phyloP scores from a whole-genome alignment of 2,113 vertebrate genomes.

The Tupaia tana region DNA sequence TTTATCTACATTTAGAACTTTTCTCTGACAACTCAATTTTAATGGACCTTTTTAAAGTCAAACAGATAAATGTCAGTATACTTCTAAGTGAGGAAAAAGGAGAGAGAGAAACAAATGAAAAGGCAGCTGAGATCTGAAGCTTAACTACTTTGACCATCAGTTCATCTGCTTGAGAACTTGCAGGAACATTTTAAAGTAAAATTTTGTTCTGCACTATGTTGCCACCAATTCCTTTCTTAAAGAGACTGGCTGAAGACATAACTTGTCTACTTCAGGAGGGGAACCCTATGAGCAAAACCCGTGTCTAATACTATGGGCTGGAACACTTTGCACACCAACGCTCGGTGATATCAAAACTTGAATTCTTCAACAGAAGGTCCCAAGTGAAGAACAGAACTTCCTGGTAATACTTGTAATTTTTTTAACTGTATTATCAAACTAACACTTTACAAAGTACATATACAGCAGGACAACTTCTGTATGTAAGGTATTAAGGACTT shows the following conservation, averaged over 20 bases:
- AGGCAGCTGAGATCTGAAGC: neutral
- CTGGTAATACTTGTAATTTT: neutral
- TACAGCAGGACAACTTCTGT: neutral
- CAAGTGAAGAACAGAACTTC: neutral
- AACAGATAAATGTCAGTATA: neutral
- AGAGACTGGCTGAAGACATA: neutral
- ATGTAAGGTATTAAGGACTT: neutral
- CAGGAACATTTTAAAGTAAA: neutral
- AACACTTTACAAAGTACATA: slow-evolving; percentile 1
- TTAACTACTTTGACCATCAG: neutral
- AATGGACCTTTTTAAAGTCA: neutral
- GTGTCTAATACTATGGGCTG: neutral
- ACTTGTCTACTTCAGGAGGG: neutral
- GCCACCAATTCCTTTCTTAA: slow-evolving; percentile 22
- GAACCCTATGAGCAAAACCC: neutral
- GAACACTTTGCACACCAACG: neutral
- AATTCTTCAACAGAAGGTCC: slow-evolving; percentile 18
- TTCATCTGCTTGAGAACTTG: neutral
- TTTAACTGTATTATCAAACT: slow-evolving; percentile 55
- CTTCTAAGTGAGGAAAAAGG: slow-evolving; percentile 17
- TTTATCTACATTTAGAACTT: slow-evolving; percentile 1
- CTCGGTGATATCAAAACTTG: slow-evolving; percentile 6
- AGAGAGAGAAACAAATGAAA: neutral
- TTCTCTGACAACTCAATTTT: slow-evolving; percentile 41
- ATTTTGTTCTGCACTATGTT: slow-evolving; percentile 7